Evolutionary conservation across 2,888 invertebrate species (phyloP).

Genomic region (Tromatobia lineatoria): DNA sequence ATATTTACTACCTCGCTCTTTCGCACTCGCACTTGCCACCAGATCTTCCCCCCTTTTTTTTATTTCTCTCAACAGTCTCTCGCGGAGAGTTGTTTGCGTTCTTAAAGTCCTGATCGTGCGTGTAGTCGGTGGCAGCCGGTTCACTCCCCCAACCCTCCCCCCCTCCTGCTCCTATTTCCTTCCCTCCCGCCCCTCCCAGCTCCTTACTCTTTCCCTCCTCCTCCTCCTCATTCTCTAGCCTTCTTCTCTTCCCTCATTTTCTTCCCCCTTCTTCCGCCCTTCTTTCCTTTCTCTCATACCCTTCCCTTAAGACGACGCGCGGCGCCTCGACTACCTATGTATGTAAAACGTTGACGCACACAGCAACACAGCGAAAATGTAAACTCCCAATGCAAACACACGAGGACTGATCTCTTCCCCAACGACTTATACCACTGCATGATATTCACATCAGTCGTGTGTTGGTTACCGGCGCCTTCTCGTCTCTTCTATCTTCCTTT

Average conservation of each 20-base stretch:
- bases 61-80: conserved; percentile 37
- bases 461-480: conserved; percentile 35
- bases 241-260: background rate
- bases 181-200: too few species aligned
- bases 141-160: background rate
- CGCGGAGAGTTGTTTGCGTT: conserved; percentile 71
- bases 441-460: conserved; percentile 2
- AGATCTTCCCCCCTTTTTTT: conserved; percentile 14
- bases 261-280: too few species aligned
- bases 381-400: conserved; percentile 40
- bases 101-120: conserved; percentile 60
- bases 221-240: background rate
- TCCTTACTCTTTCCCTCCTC: background rate
- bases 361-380: conserved; percentile 19
- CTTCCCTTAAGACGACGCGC: background rate
- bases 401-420: background rate
- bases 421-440: conserved; percentile 5
- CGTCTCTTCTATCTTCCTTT: conserved; percentile 26
- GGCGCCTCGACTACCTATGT: conserved; percentile 14
- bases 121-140: conserved; percentile 28
- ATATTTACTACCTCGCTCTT: conserved; percentile 28
- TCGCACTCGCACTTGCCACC: conserved; percentile 22
- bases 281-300: too few species aligned
- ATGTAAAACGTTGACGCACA: conserved; percentile 39
- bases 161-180: conserved; percentile 2